Percentiles rank a stretch among this genome's conserved stretches.
Evolutionary conservation across 2,888 invertebrate genomes (phyloP).

Genomic region (Odontocolon sp.): DNA sequence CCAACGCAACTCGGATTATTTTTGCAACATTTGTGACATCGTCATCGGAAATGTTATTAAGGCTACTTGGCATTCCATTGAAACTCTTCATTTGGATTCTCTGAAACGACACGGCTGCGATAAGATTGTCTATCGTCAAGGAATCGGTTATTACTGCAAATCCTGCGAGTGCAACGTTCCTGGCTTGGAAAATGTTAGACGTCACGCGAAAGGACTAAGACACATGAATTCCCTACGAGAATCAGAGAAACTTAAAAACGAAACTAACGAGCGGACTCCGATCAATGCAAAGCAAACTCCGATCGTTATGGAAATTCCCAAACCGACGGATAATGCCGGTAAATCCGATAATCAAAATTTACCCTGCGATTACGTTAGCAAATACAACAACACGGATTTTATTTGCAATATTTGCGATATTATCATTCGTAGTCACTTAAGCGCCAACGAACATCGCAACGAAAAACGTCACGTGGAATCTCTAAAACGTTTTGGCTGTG

Average conservation of each 20-base stretch:
- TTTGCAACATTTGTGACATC: no score
- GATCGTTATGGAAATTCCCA: not conserved
- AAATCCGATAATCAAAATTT: not conserved
- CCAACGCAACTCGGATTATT: no score
- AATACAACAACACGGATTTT: not conserved
- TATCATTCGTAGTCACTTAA: not conserved
- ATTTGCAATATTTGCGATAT: not conserved
- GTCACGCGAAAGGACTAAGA: not conserved
- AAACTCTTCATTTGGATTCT: no score
- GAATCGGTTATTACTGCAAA: not conserved
- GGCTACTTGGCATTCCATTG: no score
- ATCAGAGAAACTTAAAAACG: not conserved
- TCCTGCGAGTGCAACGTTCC: slow-evolving; percentile 18
- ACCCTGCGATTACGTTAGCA: not conserved
- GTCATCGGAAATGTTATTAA: no score
- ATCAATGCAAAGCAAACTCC: no score
- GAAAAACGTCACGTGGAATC: not conserved
- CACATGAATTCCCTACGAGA: not conserved
- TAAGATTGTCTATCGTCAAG: not conserved
- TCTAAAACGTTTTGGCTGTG: not conserved
- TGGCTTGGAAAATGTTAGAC: not conserved
- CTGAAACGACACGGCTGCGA: not conserved
- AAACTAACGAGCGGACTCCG: not conserved
- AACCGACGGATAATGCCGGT: not conserved
- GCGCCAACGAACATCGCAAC: not conserved